Evolutionary conservation across 2,797 vertebrate genomes (phyloP).

Genomic region (Salmo trutta): DNA sequence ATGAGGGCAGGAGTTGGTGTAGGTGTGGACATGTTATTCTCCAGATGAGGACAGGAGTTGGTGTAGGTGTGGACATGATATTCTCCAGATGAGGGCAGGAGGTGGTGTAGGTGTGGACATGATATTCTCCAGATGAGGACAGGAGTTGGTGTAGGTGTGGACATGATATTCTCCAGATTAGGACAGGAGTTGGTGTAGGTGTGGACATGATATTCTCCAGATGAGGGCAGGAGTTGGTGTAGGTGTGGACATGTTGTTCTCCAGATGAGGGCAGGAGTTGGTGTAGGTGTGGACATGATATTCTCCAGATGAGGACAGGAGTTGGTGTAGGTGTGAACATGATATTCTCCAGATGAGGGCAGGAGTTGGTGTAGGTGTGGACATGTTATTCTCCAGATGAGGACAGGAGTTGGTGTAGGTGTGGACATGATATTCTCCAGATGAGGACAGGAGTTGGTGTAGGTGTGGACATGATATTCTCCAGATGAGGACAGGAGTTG

Average conservation of each 20-base stretch:
- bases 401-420: too few relatives aligned
- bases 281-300: too few relatives aligned
- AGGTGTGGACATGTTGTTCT: too few relatives aligned
- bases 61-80: too few relatives aligned
- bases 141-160: neutral
- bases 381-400: neutral
- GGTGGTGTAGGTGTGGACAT: neutral
- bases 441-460: too few relatives aligned
- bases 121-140: neutral
- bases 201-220: neutral
- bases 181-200: too few relatives aligned
- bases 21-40: too few relatives aligned
- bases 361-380: neutral
- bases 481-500: neutral
- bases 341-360: neutral
- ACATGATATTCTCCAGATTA: neutral
- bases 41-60: neutral
- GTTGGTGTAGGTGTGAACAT: neutral
- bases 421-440: neutral
- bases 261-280: neutral
- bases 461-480: too few relatives aligned
- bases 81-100: neutral
- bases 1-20: too few relatives aligned
- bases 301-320: neutral
- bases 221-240: too few relatives aligned